Evolutionary conservation across 2,797 vertebrate genomes (phyloP).

Genomic region (Chaetophractus vellerosus): DNA sequence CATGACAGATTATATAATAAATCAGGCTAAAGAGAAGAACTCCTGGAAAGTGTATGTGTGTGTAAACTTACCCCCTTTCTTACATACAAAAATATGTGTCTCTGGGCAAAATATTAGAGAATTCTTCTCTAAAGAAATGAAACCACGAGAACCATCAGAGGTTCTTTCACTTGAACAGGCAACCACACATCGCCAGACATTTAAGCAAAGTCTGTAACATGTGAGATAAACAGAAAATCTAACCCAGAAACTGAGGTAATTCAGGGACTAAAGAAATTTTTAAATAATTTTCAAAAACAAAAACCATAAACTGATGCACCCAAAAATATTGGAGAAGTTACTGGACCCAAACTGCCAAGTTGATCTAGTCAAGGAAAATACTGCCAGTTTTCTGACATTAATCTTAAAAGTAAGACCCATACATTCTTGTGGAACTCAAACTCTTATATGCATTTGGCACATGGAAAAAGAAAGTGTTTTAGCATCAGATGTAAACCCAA

Average conservation of each 20-base stretch:
- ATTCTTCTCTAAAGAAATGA: slow-evolving; percentile 10
- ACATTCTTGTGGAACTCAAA: not conserved
- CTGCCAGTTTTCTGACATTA: not conserved
- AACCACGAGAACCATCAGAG: not conserved
- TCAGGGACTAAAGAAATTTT: not conserved
- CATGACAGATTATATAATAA: no score
- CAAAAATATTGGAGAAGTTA: not conserved
- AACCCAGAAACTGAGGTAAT: not conserved
- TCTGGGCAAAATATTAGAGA: not conserved
- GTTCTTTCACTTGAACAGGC: not conserved
- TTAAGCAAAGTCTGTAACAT: not conserved
- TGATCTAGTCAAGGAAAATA: not conserved
- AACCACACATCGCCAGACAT: not conserved
- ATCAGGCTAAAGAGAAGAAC: not conserved
- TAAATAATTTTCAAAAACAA: slow-evolving; percentile 4
- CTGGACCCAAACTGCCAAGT: not conserved
- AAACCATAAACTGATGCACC: not conserved
- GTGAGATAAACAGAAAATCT: not conserved
- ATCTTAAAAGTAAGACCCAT: not conserved
- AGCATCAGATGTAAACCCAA: not conserved
- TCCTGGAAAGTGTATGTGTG: not conserved
- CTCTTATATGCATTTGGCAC: not conserved
- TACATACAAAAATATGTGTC: not conserved
- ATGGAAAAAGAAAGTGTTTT: not conserved
- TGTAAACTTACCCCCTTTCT: no score